Evolutionary conservation across 2,888 invertebrate species (phyloP).

Genomic region (Chromoteleia sp.): DNA sequence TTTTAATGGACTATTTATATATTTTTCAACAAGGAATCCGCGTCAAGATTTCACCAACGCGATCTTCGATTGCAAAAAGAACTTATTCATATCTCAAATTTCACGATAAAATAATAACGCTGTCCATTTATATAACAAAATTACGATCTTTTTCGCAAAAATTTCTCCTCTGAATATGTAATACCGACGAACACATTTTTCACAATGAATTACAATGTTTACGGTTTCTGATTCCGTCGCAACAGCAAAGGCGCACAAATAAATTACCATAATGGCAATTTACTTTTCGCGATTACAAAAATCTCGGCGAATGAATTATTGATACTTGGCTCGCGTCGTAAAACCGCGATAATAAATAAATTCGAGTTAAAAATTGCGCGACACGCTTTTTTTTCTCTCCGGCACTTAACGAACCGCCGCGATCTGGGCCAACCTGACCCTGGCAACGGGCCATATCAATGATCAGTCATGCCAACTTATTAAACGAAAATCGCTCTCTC

Average conservation of each 20-base stretch:
- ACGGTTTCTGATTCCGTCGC: slow-evolving; percentile 57
- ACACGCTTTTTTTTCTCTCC: slow-evolving; percentile 1
- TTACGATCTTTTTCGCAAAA: slow-evolving; percentile 50
- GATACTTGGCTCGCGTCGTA: slow-evolving; percentile 43
- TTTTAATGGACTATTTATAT: too few relatives aligned
- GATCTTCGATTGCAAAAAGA: too few relatives aligned
- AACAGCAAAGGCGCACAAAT: slow-evolving; percentile 42
- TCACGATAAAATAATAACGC: slow-evolving; percentile 31
- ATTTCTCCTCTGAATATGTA: slow-evolving; percentile 62
- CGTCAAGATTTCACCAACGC: too few relatives aligned
- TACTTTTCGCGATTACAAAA: slow-evolving; percentile 56
- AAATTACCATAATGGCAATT: slow-evolving; percentile 61
- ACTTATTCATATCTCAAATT: slow-evolving; percentile 28
- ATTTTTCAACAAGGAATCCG: too few relatives aligned
- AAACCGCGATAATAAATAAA: slow-evolving; percentile 54
- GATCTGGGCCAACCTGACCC: slow-evolving; percentile 70
- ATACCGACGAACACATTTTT: slow-evolving; percentile 48
- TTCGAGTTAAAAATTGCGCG: slow-evolving; percentile 21
- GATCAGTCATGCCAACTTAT: slow-evolving; percentile 73
- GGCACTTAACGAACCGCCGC: slow-evolving; percentile 55
- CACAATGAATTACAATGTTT: slow-evolving; percentile 59
- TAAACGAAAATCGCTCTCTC: slow-evolving; percentile 75
- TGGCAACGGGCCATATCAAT: slow-evolving; percentile 58
- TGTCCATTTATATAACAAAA: slow-evolving; percentile 53
- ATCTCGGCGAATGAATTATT: slow-evolving; percentile 52